phyloP scores from a whole-genome alignment of 2,888 invertebrate genomes.

The Tineola bisselliella region DNA sequence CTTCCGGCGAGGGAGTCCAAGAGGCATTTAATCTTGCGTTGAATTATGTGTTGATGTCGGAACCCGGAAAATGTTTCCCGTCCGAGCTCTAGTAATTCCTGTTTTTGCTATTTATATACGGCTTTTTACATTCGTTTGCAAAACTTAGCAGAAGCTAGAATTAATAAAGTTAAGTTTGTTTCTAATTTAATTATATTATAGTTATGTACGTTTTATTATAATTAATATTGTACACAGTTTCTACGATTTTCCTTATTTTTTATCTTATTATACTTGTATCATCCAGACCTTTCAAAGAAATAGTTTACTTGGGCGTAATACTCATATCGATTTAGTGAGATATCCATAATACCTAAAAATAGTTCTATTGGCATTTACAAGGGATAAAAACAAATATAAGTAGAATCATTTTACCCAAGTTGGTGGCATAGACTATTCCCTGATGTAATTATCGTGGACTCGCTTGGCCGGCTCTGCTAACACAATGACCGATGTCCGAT shows the following conservation, averaged over 20 bases:
- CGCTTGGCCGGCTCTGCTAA: constrained; percentile 46
- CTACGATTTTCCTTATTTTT: too few relatives aligned
- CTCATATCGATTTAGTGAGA: too few relatives aligned
- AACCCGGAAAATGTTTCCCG: constrained; percentile 50
- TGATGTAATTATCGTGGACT: constrained; percentile 55
- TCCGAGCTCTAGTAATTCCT: constrained; percentile 44
- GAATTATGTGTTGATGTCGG: constrained; percentile 62
- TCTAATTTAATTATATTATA: not conserved
- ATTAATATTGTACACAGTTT: not conserved
- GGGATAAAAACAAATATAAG: constrained; percentile 35
- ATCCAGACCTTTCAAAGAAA: too few relatives aligned
- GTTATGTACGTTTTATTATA: not conserved
- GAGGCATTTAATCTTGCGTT: constrained; percentile 60
- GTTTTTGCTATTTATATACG: constrained; percentile 10
- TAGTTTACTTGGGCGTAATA: too few relatives aligned
- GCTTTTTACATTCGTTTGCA: constrained; percentile 4
- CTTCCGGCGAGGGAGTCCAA: constrained; percentile 53
- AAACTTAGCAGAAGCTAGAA: not conserved
- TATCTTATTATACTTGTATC: too few relatives aligned
- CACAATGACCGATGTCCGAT: constrained; percentile 53
- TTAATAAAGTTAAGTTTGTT: not conserved
- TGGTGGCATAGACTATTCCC: constrained; percentile 41
- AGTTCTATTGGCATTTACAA: constrained; percentile 2
- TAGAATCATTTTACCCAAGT: constrained; percentile 24
- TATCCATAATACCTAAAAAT: too few relatives aligned